Conservation (phyloP, 2,797 vertebrate genomes). For the Neomorphus geoffroyi region DNA sequence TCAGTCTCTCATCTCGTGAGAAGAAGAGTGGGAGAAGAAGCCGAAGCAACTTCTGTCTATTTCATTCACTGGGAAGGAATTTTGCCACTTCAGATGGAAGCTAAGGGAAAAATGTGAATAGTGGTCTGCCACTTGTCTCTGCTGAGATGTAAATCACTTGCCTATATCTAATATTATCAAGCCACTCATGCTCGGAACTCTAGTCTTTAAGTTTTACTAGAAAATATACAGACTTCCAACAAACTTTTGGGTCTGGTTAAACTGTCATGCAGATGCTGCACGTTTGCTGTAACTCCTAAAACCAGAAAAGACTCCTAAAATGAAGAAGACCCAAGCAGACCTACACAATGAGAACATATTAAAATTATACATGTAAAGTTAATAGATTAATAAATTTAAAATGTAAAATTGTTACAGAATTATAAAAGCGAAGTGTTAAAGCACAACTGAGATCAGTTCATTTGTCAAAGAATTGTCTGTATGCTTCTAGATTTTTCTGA, state of each 20-base stretch:
- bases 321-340: not conserved
- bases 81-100: not conserved
- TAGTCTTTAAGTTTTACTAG: not conserved
- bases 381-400: not conserved
- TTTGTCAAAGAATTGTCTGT: not conserved
- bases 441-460: not conserved
- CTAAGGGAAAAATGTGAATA: not conserved
- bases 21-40: not conserved
- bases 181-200: not conserved
- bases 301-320: not conserved
- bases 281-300: not conserved
- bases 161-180: not conserved
- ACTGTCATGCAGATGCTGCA: not conserved
- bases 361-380: not conserved
- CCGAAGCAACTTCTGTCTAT: not conserved
- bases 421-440: not conserved
- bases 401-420: not conserved
- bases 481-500: not conserved
- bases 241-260: not conserved
- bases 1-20: not conserved
- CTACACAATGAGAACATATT: not conserved
- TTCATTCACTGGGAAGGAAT: not conserved
- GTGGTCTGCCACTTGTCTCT: not conserved
- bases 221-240: not conserved
- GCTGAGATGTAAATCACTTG: not conserved